A percentile compares a stretch with the other conserved stretches of the same genome.
Conservation (phyloP, 2,113 vertebrate species). For the Megaceryle maxima region DNA sequence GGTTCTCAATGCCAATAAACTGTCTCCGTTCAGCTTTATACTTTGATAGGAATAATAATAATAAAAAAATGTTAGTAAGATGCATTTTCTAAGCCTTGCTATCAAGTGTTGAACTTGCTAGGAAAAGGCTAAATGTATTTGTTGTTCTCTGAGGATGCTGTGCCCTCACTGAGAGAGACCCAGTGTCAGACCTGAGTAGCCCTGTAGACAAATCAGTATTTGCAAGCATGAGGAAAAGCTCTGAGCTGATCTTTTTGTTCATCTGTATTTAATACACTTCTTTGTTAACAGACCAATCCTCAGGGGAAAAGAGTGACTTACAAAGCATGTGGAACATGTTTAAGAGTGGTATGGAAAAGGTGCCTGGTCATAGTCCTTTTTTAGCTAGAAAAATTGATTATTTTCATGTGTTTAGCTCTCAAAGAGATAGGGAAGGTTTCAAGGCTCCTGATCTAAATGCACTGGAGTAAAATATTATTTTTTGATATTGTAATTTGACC, state of each 20-base stretch:
- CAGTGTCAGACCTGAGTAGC: not conserved
- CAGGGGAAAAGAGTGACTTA: not conserved
- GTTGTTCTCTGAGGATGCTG: not conserved
- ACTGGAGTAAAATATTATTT: not conserved
- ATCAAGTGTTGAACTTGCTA: not conserved
- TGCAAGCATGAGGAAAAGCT: not conserved
- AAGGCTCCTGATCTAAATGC: not conserved
- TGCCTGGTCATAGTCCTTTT: not conserved
- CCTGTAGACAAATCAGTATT: not conserved
- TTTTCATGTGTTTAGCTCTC: not conserved
- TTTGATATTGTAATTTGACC: not conserved
- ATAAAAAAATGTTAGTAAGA: not conserved
- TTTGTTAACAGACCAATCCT: not conserved
- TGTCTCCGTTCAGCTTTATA: not conserved
- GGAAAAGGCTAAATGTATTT: constrained; percentile 2
- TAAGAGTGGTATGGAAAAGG: not conserved
- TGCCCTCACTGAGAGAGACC: not conserved
- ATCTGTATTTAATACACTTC: constrained; percentile 39
- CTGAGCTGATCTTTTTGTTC: not conserved
- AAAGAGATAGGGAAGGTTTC: not conserved
- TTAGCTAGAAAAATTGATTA: constrained; percentile 14
- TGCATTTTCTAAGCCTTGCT: not conserved
- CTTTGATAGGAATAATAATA: not conserved
- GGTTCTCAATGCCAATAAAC: not conserved
- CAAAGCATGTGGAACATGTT: not conserved